Percentiles rank a stretch among this genome's conserved stretches.
These are phyloP conservation scores for Cheilosia soror DNA, from an alignment of 2,888 invertebrate genomes.

Conservation along the genomic window DNA sequence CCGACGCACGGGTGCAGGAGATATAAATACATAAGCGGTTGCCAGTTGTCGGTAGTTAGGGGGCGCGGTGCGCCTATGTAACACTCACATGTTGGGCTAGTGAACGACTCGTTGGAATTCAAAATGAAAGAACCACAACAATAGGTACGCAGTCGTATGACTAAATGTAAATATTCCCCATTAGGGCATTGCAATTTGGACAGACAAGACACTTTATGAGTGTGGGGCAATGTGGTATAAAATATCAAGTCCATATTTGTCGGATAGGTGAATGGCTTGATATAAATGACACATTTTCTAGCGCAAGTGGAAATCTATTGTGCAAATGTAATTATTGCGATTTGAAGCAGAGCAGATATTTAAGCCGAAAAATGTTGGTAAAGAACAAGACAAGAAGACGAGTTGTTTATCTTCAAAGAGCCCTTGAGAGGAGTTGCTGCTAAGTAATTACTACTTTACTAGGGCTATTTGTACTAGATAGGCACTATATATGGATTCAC, in stretches of 20 bases:
- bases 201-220: conserved; percentile 12
- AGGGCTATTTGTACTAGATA: too few relatives aligned
- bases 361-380: too few relatives aligned
- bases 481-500: too few relatives aligned
- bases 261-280: conserved; percentile 33
- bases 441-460: too few relatives aligned
- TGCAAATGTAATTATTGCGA: not conserved
- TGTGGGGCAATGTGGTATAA: conserved; percentile 38
- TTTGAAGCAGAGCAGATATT: too few relatives aligned
- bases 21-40: conserved; percentile 20
- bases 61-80: not conserved
- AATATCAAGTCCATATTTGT: conserved; percentile 40
- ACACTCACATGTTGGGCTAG: not conserved
- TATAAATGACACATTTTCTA: conserved; percentile 11
- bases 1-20: not conserved
- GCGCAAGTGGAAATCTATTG: conserved; percentile 1
- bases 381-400: too few relatives aligned
- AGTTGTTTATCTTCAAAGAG: too few relatives aligned
- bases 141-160: not conserved
- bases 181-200: conserved; percentile 37
- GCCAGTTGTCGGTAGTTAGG: not conserved
- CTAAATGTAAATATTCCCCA: conserved; percentile 37
- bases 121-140: conserved; percentile 24
- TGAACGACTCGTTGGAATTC: conserved; percentile 25
- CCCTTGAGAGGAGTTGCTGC: too few relatives aligned